Percentiles rank a stretch among this genome's conserved stretches.
These are phyloP conservation scores for Acholoe squamosa DNA, from an alignment of 2,888 invertebrate species.

Conservation along the genomic window DNA sequence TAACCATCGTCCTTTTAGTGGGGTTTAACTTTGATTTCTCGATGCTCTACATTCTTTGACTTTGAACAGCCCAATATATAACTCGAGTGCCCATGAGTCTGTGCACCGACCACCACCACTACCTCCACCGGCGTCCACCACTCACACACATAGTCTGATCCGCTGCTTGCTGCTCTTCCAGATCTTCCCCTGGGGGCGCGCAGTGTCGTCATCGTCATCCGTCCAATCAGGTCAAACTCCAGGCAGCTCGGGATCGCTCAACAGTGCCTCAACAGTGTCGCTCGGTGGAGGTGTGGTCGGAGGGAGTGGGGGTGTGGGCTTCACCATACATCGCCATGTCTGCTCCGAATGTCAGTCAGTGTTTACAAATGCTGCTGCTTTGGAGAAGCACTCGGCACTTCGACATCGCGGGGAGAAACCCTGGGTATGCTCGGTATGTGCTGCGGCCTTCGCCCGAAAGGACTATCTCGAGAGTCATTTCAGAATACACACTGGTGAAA, in stretches of 20 bases:
- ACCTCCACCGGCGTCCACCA: background rate
- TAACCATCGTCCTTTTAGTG: too few species aligned
- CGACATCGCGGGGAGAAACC: constrained; percentile 27
- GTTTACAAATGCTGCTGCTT: constrained; percentile 35
- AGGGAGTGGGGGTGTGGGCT: background rate
- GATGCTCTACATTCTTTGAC: background rate
- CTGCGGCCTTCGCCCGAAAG: constrained; percentile 51
- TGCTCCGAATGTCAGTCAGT: constrained; percentile 27
- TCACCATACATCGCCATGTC: constrained; percentile 38
- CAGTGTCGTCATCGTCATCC: background rate
- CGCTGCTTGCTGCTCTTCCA: constrained; percentile 55
- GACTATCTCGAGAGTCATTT: constrained; percentile 59
- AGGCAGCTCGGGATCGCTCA: background rate
- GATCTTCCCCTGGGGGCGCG: constrained; percentile 51
- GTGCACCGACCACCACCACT: constrained; percentile 32
- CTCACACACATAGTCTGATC: constrained; percentile 42
- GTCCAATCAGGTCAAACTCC: too few species aligned
- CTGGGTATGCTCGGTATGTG: constrained; percentile 48
- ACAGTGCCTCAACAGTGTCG: background rate
- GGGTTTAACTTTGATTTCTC: background rate
- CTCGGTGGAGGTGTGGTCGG: background rate
- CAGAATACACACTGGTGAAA: constrained; percentile 39
- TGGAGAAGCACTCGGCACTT: constrained; percentile 37
- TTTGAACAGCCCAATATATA: background rate
- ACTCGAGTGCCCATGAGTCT: background rate